Evolutionary conservation across 2,113 vertebrate species (phyloP).

Genomic region (Camelus dromedarius): DNA sequence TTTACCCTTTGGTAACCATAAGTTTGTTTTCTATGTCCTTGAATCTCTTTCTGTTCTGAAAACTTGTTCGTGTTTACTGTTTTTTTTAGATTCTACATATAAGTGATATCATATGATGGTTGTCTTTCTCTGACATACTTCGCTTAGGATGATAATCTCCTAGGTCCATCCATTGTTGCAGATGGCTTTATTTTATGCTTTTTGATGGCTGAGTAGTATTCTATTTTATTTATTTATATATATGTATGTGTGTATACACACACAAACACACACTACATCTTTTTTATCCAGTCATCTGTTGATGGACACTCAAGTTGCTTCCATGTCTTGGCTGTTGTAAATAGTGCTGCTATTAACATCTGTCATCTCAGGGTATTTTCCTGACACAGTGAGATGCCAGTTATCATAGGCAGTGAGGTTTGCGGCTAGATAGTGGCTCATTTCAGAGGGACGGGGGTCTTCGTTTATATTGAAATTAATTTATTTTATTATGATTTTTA

Average conservation of each 20-base stretch:
- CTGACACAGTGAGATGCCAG: fast-evolving
- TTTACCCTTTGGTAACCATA: background rate
- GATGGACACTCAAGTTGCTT: background rate
- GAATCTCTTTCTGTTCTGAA: background rate
- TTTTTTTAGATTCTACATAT: background rate
- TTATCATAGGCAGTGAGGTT: background rate
- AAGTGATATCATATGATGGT: too few relatives aligned
- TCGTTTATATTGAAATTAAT: background rate
- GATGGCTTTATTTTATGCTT: background rate
- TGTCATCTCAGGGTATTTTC: fast-evolving
- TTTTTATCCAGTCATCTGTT: too few relatives aligned
- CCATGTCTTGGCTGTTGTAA: background rate
- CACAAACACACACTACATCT: background rate
- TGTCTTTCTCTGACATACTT: background rate
- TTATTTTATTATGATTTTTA: too few relatives aligned
- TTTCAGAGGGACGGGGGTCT: background rate
- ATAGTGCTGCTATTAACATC: background rate
- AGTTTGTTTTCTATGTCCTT: background rate
- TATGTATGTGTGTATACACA: too few relatives aligned
- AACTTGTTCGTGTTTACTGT: background rate
- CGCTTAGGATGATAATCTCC: background rate
- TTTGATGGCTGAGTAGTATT: fast-evolving
- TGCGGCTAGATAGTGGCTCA: background rate
- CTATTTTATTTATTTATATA: too few relatives aligned
- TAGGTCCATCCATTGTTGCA: background rate